Conservation (phyloP, 2,113 vertebrate genomes). For the Kryptolebias marmoratus region DNA sequence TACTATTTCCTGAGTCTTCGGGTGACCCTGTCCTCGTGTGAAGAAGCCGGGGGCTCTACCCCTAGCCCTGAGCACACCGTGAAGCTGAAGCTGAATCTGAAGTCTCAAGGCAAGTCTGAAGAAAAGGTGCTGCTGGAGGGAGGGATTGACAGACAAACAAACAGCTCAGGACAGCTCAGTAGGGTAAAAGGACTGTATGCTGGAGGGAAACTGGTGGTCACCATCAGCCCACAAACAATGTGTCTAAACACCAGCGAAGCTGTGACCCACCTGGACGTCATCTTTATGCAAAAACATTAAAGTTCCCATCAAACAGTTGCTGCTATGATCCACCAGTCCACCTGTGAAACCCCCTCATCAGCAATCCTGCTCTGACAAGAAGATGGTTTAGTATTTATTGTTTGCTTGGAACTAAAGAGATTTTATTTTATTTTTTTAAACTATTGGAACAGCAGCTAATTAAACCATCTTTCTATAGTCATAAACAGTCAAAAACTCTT, state of each 20-base stretch:
- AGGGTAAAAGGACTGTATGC: background rate
- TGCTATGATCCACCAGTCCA: background rate
- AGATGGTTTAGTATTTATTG: fast-evolving
- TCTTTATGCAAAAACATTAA: conserved; percentile 22
- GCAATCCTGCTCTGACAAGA: background rate
- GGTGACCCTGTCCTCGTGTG: conserved; percentile 17
- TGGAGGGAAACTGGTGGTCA: fast-evolving
- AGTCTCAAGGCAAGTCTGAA: fast-evolving
- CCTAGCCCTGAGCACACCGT: background rate
- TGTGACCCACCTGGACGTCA: conserved; percentile 48
- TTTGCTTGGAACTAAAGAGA: conserved; percentile 3
- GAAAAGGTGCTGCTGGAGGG: background rate
- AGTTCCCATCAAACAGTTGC: background rate
- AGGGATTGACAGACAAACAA: fast-evolving
- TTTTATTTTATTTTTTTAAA: background rate
- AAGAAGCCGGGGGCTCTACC: fast-evolving
- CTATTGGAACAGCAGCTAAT: fast-evolving
- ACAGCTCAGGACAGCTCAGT: conserved; percentile 60
- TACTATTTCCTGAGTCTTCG: conserved; percentile 69
- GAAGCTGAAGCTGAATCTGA: background rate
- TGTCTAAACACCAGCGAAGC: fast-evolving
- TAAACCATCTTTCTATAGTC: background rate
- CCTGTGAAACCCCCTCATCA: background rate
- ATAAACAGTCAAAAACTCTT: background rate
- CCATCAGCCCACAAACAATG: fast-evolving